phyloP scores from a whole-genome alignment of 2,888 invertebrate species.

The Camptogramma bilineatum region DNA sequence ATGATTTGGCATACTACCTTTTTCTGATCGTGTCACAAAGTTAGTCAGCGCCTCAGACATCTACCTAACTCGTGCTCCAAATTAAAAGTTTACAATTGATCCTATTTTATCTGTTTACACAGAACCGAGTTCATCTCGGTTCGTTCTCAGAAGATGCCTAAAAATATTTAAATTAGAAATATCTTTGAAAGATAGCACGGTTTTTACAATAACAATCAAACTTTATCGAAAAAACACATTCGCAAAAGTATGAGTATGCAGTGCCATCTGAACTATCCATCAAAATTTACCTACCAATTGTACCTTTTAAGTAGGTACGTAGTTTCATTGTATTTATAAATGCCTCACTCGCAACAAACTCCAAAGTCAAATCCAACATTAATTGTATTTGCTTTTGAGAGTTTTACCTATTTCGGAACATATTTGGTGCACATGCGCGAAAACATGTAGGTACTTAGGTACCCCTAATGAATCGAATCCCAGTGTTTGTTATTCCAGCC shows the following conservation, averaged over 20 bases:
- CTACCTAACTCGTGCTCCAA: neutral
- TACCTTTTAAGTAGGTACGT: neutral
- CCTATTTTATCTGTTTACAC: neutral
- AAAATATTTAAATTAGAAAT: neutral
- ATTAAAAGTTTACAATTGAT: no score
- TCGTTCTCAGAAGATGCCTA: neutral
- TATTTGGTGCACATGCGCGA: neutral
- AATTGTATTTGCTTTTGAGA: neutral
- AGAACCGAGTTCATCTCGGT: neutral
- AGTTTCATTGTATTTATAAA: neutral
- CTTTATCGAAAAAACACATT: neutral
- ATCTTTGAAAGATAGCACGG: neutral
- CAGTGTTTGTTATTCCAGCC: constrained; percentile 22
- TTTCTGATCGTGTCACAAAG: no score
- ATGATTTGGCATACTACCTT: no score
- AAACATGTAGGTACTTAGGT: neutral
- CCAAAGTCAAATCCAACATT: neutral
- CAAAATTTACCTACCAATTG: neutral
- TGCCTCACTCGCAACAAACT: neutral
- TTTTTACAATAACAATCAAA: neutral
- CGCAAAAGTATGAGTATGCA: neutral
- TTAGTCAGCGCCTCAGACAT: no score
- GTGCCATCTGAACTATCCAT: neutral
- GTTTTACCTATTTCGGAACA: neutral
- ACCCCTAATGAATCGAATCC: constrained; percentile 16